Percentiles rank a stretch among this genome's conserved stretches.
Conservation (phyloP, 2,797 vertebrate species). For the Aplochiton taeniatus region DNA sequence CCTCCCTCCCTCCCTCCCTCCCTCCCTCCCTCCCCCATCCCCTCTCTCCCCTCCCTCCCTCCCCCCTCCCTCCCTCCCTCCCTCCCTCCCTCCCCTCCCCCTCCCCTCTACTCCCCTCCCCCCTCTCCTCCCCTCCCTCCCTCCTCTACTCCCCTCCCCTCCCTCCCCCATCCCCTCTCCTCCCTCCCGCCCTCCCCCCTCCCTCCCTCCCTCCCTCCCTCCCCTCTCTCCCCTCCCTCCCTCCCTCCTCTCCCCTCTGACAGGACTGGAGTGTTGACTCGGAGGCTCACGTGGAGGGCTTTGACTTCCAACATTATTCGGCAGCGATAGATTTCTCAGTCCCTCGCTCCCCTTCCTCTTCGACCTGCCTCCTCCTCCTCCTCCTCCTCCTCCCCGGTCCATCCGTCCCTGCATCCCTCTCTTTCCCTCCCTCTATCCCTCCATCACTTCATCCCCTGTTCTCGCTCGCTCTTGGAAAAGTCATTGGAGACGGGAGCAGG, state of each 20-base stretch:
- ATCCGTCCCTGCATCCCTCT: background rate
- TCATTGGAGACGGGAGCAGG: conserved; percentile 3
- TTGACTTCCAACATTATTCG: conserved; percentile 77
- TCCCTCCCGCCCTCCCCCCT: background rate
- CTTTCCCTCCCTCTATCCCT: background rate
- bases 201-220: background rate
- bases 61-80: background rate
- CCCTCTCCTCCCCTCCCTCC: background rate
- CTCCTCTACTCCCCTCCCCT: background rate
- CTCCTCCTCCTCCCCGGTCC: background rate
- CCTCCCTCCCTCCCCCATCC: background rate
- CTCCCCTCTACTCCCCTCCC: too few relatives aligned
- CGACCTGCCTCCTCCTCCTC: conserved; percentile 38
- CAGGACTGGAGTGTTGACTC: conserved; percentile 35
- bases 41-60: background rate
- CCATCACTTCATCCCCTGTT: background rate
- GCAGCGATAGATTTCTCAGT: conserved; percentile 73
- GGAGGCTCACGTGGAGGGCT: conserved; percentile 66
- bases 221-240: conserved; percentile 28
- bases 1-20: background rate
- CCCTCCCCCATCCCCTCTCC: background rate
- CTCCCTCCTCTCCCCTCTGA: conserved; percentile 32
- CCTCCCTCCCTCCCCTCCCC: conserved; percentile 1
- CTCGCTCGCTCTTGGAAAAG: background rate
- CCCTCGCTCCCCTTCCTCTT: conserved; percentile 57